phyloP scores from a whole-genome alignment of 2,797 vertebrate genomes.

The Manis javanica region DNA sequence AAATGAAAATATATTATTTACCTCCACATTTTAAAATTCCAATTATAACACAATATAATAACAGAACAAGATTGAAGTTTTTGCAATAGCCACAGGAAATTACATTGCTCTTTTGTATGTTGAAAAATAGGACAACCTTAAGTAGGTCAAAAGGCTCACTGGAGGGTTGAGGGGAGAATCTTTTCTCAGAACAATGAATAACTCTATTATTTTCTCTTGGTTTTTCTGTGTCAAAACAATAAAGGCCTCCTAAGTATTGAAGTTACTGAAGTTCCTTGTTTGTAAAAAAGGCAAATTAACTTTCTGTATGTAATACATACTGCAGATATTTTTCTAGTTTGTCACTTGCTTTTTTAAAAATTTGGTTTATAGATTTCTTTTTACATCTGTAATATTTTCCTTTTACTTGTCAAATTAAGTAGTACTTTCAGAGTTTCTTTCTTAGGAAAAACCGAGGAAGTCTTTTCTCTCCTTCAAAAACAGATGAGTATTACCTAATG shows the following conservation, averaged over 20 bases:
- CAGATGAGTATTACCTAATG: background rate
- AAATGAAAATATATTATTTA: constrained; percentile 43
- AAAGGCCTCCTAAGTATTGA: constrained; percentile 40
- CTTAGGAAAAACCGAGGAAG: constrained; percentile 14
- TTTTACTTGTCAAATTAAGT: constrained; percentile 18
- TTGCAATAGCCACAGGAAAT: constrained; percentile 44
- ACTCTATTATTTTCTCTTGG: background rate
- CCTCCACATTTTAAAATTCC: constrained; percentile 43
- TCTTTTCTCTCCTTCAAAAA: background rate
- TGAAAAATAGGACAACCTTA: constrained; percentile 89
- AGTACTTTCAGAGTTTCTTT: constrained; percentile 15
- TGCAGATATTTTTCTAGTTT: background rate
- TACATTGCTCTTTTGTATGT: constrained; percentile 73
- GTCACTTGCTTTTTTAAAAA: background rate
- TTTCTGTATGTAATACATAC: background rate
- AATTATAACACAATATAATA: constrained; percentile 54
- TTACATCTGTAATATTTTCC: constrained; percentile 1
- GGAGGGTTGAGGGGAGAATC: background rate
- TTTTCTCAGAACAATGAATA: background rate
- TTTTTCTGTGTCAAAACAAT: constrained; percentile 49
- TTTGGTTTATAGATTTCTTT: background rate
- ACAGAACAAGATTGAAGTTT: constrained; percentile 53
- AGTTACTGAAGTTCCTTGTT: background rate
- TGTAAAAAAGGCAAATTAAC: constrained; percentile 20
- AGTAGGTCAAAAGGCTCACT: constrained; percentile 88